Conservation (phyloP, 1,140 invertebrate genomes). For the Paraescarpia echinospica region DNA sequence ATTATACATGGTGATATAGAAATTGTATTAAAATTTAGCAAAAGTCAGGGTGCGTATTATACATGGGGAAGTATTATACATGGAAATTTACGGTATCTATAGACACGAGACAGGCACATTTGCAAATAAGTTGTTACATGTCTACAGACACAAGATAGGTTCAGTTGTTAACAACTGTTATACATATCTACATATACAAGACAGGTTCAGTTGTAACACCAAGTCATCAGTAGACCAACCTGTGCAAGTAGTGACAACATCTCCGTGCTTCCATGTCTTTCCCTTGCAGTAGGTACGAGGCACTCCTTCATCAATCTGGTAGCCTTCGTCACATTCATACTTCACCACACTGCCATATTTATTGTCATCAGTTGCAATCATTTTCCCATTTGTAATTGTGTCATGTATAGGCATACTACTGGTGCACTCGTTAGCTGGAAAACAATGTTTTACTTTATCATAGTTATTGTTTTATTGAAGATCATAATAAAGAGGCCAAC, state of each 20-base stretch:
- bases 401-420: background rate
- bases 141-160: no score
- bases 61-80: no score
- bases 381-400: background rate
- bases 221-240: background rate
- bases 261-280: background rate
- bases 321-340: background rate
- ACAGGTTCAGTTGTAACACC: background rate
- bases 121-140: no score
- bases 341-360: background rate
- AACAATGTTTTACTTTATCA: background rate
- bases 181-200: no score
- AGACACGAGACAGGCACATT: no score
- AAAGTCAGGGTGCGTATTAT: no score
- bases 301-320: background rate
- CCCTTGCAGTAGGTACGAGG: background rate
- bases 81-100: no score
- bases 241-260: background rate
- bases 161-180: background rate
- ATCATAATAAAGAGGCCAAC: background rate
- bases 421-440: background rate
- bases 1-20: no score
- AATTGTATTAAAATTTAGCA: no score
- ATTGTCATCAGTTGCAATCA: background rate
- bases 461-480: background rate